Evolutionary conservation across 2,888 invertebrate genomes (phyloP), one percentile per base, ranked within the genome.

Genomic region (Aelia acuminata): DNA sequence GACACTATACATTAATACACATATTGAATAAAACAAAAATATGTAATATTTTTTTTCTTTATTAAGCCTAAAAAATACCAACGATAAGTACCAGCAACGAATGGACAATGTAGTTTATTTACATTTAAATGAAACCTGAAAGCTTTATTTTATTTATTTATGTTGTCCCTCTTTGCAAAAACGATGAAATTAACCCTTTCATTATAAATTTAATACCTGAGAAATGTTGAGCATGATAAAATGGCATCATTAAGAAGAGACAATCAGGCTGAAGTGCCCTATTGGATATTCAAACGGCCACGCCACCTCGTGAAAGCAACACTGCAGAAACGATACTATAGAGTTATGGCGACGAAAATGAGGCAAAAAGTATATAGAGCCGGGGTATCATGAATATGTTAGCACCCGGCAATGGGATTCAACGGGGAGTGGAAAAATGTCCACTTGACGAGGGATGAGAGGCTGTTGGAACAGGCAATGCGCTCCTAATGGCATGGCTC

Each of bases 351-450:
- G 63, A 70, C 31, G 31, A 70, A 70, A 70, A 70, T 70, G 63
- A 70, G 63, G 63, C 63, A 70, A 70, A 70, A 70, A 70, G 63
- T 35, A 10, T 22, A 70, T 70, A 22, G 63, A 70, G 31, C 18
- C 31, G 31, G 63, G 20, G 63, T 70, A 35, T 35, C 63, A 70
- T 70, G 63, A 70, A 70, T 70, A 70, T 20, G 63, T 70, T 70
- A 70, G 63, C 63, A 35, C 4, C 35, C 26, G 13, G 13, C 57
- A 26, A n/a, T 1, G 10, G 26, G 31, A 10, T 35, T 70, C 63
- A 70, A 26, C 63, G 11, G 63, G 35, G 63, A n/a, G 63, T 15
- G 63, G 15, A 26, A 63, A 63, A 63, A 35, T 35, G 63, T 18
- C 57, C 57, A 57, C 57, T 57, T 26, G 26, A 26, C 57, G 57